Percentiles rank a stretch among this genome's conserved stretches.
These are phyloP conservation scores for Mythimna vitellina DNA, from an alignment of 2,888 invertebrate genomes.

Conservation along the genomic window DNA sequence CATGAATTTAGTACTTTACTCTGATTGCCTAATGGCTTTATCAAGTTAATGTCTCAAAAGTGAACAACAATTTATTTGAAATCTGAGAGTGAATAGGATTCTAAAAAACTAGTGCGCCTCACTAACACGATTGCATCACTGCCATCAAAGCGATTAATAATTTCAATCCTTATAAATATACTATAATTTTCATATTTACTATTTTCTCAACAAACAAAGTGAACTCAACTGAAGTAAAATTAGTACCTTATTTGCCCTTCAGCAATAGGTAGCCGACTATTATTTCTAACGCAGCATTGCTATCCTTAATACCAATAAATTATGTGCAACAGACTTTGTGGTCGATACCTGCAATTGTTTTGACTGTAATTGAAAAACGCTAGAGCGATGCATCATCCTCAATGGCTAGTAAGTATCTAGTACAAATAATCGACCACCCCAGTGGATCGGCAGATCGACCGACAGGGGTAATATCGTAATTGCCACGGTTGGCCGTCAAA, in stretches of 20 bases:
- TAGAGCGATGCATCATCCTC: conserved; percentile 48
- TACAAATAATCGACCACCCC: conserved; percentile 55
- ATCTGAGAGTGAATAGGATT: background rate
- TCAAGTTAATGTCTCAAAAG: background rate
- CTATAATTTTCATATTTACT: conserved; percentile 6
- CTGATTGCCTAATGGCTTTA: background rate
- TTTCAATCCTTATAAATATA: background rate
- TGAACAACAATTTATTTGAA: background rate
- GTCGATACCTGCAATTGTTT: conserved; percentile 52
- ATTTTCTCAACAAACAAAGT: conserved; percentile 26
- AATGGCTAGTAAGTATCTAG: conserved; percentile 48
- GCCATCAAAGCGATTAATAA: background rate
- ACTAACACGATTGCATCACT: no score
- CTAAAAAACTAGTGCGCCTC: no score
- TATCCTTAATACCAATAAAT: conserved; percentile 51
- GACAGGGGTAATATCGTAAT: conserved; percentile 52
- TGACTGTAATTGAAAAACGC: conserved; percentile 55
- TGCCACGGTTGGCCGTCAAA: conserved; percentile 51
- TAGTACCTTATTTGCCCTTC: conserved; percentile 27
- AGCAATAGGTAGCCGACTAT: conserved; percentile 43
- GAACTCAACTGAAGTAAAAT: conserved; percentile 27
- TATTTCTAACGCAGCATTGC: conserved; percentile 40
- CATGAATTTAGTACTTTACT: background rate
- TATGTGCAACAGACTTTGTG: conserved; percentile 23
- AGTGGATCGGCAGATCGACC: conserved; percentile 9